Percentiles rank a stretch among this genome's conserved stretches.
These are phyloP conservation scores for Drosophila infuscata DNA, from an alignment of 2,888 invertebrate genomes.

Conservation along the genomic window DNA sequence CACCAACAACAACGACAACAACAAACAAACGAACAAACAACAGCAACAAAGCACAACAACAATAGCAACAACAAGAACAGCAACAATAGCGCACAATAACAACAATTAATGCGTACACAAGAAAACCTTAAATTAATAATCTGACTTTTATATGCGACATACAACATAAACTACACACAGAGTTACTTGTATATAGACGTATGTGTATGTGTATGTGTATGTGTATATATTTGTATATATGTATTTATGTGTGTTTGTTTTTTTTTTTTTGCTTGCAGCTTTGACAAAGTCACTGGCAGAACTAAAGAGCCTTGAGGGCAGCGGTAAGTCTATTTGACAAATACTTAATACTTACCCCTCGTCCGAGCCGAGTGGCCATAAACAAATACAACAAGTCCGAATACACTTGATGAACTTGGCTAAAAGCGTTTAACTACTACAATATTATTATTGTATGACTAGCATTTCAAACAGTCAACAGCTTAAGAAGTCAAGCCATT, in stretches of 20 bases:
- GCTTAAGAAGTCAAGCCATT: background rate
- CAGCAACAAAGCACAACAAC: conserved; percentile 13
- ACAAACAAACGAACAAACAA: conserved; percentile 23
- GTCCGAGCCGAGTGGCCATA: conserved; percentile 19
- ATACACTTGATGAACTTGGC: conserved; percentile 35
- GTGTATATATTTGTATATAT: background rate
- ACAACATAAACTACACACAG: background rate
- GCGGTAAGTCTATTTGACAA: conserved; percentile 51
- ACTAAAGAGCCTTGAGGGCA: conserved; percentile 39
- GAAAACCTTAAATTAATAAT: conserved; percentile 72
- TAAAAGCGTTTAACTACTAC: conserved; percentile 3
- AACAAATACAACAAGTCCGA: conserved; percentile 25
- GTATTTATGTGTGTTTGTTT: conserved; percentile 12
- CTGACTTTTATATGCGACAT: conserved; percentile 35
- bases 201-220: background rate
- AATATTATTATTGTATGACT: conserved; percentile 1
- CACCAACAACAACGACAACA: background rate
- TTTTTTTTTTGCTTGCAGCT: conserved; percentile 34
- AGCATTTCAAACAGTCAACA: background rate
- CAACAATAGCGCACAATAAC: conserved; percentile 49
- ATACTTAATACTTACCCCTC: conserved; percentile 25
- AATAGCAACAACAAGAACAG: conserved; percentile 16
- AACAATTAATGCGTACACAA: conserved; percentile 70
- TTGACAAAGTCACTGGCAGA: conserved; percentile 22
- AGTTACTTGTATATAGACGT: background rate